Percentiles rank a stretch among this genome's conserved stretches.
phyloP scores from a whole-genome alignment of 2,797 vertebrate genomes.

The Taeniopygia guttata region DNA sequence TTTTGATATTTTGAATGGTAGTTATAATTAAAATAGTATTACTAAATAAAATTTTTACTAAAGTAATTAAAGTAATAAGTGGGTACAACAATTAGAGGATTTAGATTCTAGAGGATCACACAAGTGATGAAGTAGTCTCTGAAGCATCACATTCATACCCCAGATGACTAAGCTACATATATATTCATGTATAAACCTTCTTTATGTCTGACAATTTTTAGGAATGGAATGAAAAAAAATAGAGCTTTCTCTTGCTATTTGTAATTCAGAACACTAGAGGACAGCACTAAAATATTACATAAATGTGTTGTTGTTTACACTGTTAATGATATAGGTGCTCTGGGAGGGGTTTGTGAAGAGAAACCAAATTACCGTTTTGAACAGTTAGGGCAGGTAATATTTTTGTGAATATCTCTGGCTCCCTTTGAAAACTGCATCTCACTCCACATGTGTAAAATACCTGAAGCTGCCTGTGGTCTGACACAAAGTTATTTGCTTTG shows the following conservation, averaged over 20 bases:
- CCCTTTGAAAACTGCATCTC: neutral
- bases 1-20: neutral
- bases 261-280: constrained; percentile 66
- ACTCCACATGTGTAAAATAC: neutral
- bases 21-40: neutral
- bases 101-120: neutral
- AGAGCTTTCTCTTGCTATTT: constrained; percentile 41
- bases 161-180: neutral
- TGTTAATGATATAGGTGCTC: neutral
- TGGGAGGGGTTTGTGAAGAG: neutral
- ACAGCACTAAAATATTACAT: constrained; percentile 71
- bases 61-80: neutral
- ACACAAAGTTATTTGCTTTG: neutral
- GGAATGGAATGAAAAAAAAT: neutral
- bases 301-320: constrained; percentile 41
- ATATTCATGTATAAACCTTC: neutral
- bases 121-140: neutral
- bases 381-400: neutral
- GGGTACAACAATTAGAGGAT: neutral
- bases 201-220: accelerated
- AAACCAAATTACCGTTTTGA: neutral
- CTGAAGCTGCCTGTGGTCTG: neutral
- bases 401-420: neutral
- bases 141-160: neutral
- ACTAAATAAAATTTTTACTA: neutral